Base-by-base conservation (phyloP, 2,113 vertebrate genomes). In the Paralichthys olivaceus region DNA sequence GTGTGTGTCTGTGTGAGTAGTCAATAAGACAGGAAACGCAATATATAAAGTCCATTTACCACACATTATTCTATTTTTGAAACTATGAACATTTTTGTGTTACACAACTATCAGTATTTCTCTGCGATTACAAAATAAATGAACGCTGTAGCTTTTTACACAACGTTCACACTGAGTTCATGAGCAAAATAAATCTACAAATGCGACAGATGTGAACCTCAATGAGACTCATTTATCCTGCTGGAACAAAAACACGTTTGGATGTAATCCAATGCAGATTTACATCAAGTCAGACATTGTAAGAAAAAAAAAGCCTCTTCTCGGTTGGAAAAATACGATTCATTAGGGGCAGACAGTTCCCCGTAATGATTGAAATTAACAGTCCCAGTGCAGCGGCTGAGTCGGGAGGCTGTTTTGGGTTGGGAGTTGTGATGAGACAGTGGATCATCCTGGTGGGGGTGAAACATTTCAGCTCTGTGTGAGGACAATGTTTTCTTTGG, bases 401-500 rank as follows among this genome's bases (percentile, higher is more conserved):
- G 47, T 66, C 57, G 45, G 55, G 69, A 67, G 47, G 55, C 62
- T 59, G 62, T 28, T 80, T 58, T 45, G 29, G 43, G 49, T 66
- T 20, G 45, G 34, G 61, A 34, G 29, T 2, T 11, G 43, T 1
- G 5, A 12, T 34, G 43, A 69, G 43, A 66, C 71, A 61, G 83
- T n/a, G 66, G 68, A 75, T 73, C 54, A 56, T 78, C 85, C 26
- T 26, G 56, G 51, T 64, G 49, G 66, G 72, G 78, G 75, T 49
- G 49, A 71, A 82, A 65, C 51, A 77, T 79, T 79, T 75, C 78
- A 74, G 84, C 72, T 79, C 55, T 74, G 78, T 43, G 71, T 51
- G 53, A 64, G 69, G 64, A 80, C 64, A 14, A 15, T 94, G 88
- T 94, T 94, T 94, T 81, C 84, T 94, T 94, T 94, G 91, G 94